These are phyloP conservation scores for Rotaria sp. DNA, from an alignment of 2,888 invertebrate genomes.

Conservation along the genomic window DNA sequence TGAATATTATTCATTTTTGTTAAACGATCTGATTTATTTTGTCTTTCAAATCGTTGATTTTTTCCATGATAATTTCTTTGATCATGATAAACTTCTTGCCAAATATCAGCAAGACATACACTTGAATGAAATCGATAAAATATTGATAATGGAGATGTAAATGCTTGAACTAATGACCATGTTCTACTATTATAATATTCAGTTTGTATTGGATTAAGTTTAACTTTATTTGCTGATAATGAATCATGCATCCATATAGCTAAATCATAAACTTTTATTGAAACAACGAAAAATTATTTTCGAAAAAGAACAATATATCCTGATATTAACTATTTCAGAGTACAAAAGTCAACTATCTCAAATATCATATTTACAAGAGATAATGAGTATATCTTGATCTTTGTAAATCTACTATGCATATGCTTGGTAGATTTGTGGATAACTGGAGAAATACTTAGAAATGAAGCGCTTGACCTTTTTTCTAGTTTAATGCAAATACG, in stretches of 20 bases:
- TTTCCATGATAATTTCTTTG: neutral
- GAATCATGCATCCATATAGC: slow-evolving; percentile 40
- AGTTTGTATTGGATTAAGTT: slow-evolving; percentile 32
- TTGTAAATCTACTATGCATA: neutral
- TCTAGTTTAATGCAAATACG: neutral
- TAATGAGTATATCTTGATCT: neutral
- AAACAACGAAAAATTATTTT: neutral
- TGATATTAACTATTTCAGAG: too few species aligned
- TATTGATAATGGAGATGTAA: slow-evolving; percentile 38
- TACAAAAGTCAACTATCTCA: too few species aligned
- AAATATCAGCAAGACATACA: slow-evolving; percentile 40
- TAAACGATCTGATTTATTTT: too few species aligned
- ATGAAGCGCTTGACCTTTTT: too few species aligned
- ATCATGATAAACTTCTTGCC: slow-evolving; percentile 35
- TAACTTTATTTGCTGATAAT: slow-evolving; percentile 35
- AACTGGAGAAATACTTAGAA: neutral
- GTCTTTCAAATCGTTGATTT: too few species aligned
- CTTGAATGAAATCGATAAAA: slow-evolving; percentile 41
- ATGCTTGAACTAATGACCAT: slow-evolving; percentile 38
- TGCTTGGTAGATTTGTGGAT: neutral
- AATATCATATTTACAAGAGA: neutral
- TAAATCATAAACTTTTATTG: neutral
- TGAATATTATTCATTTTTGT: neutral
- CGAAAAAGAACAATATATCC: too few species aligned
- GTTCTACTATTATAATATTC: slow-evolving; percentile 30